Conservation (phyloP, 2,113 vertebrate species). For the Lycocorax pyrrhopterus region DNA sequence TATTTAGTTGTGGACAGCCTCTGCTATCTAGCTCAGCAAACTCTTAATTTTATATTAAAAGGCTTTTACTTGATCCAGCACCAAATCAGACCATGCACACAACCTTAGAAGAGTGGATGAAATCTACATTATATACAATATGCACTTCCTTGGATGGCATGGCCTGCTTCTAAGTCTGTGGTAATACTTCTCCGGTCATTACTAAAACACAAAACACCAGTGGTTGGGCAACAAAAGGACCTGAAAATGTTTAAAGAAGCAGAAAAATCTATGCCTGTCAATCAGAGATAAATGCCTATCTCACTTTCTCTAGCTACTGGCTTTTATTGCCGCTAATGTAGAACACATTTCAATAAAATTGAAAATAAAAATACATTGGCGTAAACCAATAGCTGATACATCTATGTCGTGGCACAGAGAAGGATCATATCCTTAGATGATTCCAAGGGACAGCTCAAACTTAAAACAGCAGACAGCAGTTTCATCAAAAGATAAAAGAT, state of each 20-base stretch:
- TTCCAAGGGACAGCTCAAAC: not conserved
- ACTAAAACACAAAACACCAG: not conserved
- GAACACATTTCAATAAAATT: not conserved
- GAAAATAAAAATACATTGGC: not conserved
- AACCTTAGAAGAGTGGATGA: not conserved
- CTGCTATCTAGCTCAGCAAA: not conserved
- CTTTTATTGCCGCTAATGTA: not conserved
- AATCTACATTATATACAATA: not conserved
- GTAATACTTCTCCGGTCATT: not conserved
- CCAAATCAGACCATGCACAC: not conserved
- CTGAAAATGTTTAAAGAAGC: not conserved
- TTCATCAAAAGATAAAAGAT: not conserved
- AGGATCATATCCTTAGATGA: not conserved
- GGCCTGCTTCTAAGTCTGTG: not conserved
- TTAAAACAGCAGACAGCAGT: not conserved
- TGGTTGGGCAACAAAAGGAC: not conserved
- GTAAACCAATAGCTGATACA: not conserved
- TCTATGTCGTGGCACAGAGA: not conserved
- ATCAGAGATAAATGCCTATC: not conserved
- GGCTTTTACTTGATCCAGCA: not conserved
- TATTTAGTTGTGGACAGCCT: not conserved
- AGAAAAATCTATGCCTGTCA: not conserved
- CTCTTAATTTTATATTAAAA: not conserved
- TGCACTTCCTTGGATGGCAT: not conserved
- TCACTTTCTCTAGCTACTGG: not conserved